Evolutionary conservation across 2,797 vertebrate genomes (phyloP), one percentile per base, ranked within the genome.

Genomic region (Acipenser ruthenus): DNA sequence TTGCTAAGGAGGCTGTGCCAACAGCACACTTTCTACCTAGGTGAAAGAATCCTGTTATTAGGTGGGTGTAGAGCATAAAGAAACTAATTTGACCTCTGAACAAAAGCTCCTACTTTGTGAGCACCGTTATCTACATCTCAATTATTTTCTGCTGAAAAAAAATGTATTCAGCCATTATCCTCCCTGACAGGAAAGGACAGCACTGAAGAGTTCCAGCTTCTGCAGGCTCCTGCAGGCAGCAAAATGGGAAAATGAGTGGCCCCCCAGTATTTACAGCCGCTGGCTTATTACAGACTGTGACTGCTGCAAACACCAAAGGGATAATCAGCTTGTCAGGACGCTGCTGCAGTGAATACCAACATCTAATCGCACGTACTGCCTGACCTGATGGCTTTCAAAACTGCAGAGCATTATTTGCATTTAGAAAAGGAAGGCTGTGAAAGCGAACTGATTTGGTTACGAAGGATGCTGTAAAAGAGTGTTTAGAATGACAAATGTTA

Each of bases 291-390:
- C 70, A 75, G 74, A 49, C 69, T 81, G 69, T 76, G 78, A 82
- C 78, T 85, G 75, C 69, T 64, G 71, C 76, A 80, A 80, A 70
- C 75, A 75, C 71, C 72, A 68, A 75, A 62, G 18, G 71, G 72
- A 83, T 82, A 84, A 89, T 89, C 78, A 79, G 72, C 73, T 79
- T 84, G 84, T 82, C 84, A 83, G 79, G 71, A 77, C 64, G 59
- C 66, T 71, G 66, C 71, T 0, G 0, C 75, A 68, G 76, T 75
- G 77, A 86, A 80, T 81, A 74, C 73, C 79, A 81, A 74, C 72
- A 77, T 69, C 71, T 77, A 83, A 86, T 78, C 78, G 67, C 59
- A 70, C 74, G 56, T 60, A 60, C 69, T 71, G 69, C 76, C 74
- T 71, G 65, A 64, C 71, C 74, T 76, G 70, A 67, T 64, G 73